phyloP scores from a whole-genome alignment of 2,888 invertebrate genomes.

The Pterobdella sp. region DNA sequence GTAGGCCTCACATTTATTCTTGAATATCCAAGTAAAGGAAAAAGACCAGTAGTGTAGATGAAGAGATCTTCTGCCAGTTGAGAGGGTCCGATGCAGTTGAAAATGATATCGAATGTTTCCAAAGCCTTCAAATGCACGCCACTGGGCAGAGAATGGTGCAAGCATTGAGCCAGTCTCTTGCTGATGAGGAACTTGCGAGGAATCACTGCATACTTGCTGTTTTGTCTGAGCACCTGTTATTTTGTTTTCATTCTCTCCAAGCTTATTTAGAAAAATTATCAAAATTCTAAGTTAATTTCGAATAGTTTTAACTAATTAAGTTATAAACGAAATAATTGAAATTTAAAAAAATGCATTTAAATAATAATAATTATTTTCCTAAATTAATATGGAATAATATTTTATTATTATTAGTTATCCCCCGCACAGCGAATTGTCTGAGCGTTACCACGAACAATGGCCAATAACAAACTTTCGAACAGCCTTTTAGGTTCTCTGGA shows the following conservation, averaged over 20 bases:
- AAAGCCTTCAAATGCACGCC: conserved; percentile 84
- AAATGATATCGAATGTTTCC: conserved; percentile 82
- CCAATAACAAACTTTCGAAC: too few relatives aligned
- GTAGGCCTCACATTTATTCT: conserved; percentile 80
- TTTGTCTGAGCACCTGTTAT: conserved; percentile 64
- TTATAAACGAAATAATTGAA: too few relatives aligned
- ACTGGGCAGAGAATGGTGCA: conserved; percentile 81
- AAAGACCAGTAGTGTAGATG: conserved; percentile 70
- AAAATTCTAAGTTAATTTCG: too few relatives aligned
- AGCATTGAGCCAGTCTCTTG: conserved; percentile 82
- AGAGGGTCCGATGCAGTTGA: conserved; percentile 75
- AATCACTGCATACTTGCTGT: conserved; percentile 74
- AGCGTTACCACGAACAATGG: too few relatives aligned
- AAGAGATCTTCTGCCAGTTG: conserved; percentile 70
- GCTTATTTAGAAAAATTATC: too few relatives aligned
- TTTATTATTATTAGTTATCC: too few relatives aligned
- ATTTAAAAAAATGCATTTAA: too few relatives aligned
- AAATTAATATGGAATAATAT: too few relatives aligned
- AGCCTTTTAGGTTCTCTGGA: too few relatives aligned
- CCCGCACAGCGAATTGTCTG: too few relatives aligned
- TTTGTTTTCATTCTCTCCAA: background rate
- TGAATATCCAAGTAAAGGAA: conserved; percentile 78
- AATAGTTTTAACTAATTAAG: too few relatives aligned
- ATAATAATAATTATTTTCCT: too few relatives aligned
- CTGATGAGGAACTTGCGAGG: conserved; percentile 78